These are phyloP conservation scores for Corythucha ciliata DNA, from an alignment of 2,888 invertebrate species.

Conservation along the genomic window DNA sequence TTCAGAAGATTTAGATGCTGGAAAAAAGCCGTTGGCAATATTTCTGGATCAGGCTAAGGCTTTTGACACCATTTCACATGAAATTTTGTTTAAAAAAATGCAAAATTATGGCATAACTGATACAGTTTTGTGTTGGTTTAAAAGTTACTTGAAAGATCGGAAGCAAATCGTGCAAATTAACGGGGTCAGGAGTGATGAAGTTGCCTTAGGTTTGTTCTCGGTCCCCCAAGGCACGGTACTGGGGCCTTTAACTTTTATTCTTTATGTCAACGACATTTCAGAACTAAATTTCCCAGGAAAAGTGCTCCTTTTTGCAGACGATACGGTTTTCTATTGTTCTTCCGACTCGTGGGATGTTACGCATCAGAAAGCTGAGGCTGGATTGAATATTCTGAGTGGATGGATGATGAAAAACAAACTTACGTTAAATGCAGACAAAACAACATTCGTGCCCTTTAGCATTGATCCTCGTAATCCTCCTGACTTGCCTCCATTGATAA, in stretches of 20 bases:
- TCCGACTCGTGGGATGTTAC: constrained; percentile 2
- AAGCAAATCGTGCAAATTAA: constrained; percentile 5
- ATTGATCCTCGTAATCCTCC: neutral
- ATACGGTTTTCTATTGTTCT: constrained; percentile 12
- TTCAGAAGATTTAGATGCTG: neutral
- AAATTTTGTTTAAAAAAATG: constrained; percentile 6
- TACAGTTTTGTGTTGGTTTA: neutral
- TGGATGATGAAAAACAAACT: constrained; percentile 7
- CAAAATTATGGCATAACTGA: too few relatives aligned
- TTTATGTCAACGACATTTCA: constrained; percentile 3
- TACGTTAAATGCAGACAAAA: constrained; percentile 12
- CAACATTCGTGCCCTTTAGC: neutral
- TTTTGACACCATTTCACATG: constrained; percentile 7
- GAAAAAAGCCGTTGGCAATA: neutral
- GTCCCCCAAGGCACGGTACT: constrained; percentile 6
- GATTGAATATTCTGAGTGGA: constrained; percentile 5
- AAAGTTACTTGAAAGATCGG: too few relatives aligned
- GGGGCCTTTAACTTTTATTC: constrained; percentile 4
- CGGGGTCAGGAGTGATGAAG: constrained; percentile 2
- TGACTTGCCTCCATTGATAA: neutral
- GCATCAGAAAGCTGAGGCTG: neutral
- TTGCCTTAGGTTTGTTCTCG: neutral
- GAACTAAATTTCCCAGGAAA: constrained; percentile 1
- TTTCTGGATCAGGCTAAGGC: constrained; percentile 6
- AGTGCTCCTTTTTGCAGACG: constrained; percentile 12